Evolutionary conservation across 64 coral and sea anemone species (phyloP).

Genomic region (Montipora sp.): DNA sequence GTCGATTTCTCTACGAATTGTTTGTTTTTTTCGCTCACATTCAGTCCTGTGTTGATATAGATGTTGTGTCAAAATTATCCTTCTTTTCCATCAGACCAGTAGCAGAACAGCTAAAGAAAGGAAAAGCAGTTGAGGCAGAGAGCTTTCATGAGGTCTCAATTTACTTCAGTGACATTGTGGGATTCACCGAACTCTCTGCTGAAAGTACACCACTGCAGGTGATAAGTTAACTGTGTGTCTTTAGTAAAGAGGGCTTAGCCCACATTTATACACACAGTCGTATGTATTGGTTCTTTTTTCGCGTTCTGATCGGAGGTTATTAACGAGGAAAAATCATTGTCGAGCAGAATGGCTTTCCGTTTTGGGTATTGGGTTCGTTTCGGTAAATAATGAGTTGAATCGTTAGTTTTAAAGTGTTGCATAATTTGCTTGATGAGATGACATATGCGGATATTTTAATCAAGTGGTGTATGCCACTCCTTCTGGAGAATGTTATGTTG

Average conservation of each 20-base stretch:
- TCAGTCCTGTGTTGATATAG: background rate
- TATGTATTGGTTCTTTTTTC: too few species aligned
- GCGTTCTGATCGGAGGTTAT: too few species aligned
- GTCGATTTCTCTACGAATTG: background rate
- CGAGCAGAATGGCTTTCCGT: too few species aligned
- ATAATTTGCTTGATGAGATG: too few species aligned
- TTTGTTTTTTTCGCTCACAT: background rate
- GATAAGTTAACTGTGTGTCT: background rate
- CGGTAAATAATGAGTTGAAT: too few species aligned
- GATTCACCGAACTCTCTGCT: conserved; percentile 68
- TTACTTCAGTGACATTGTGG: conserved; percentile 84
- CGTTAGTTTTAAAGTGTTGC: too few species aligned
- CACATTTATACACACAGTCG: too few species aligned
- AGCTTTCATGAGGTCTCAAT: conserved; percentile 76
- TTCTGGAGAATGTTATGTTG: too few species aligned
- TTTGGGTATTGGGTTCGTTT: too few species aligned
- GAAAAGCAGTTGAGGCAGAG: conserved; percentile 71
- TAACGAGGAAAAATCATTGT: too few species aligned
- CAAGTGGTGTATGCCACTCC: too few species aligned
- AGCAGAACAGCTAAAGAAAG: conserved; percentile 77
- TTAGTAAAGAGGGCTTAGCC: background rate
- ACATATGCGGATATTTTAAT: too few species aligned
- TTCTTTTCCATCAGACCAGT: conserved; percentile 56
- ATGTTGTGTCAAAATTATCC: background rate
- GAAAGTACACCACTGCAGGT: conserved; percentile 74